These are phyloP conservation scores for Linepithema humile DNA, from an alignment of 1,140 invertebrate species.

Conservation along the genomic window DNA sequence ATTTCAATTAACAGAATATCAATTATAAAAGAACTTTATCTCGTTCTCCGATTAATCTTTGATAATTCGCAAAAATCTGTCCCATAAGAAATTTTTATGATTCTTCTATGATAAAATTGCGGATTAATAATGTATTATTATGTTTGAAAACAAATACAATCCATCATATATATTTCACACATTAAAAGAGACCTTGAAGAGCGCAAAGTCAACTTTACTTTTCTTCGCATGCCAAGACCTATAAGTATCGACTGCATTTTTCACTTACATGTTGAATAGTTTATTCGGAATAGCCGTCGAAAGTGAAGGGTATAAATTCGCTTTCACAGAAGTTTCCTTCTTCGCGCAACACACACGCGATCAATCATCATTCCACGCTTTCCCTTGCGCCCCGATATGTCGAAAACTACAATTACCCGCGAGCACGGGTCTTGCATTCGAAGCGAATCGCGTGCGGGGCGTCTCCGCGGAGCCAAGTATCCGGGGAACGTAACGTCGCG, in stretches of 20 bases:
- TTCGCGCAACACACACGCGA: not conserved
- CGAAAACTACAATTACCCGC: constrained; percentile 50
- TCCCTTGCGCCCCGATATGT: not conserved
- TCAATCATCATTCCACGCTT: constrained; percentile 50
- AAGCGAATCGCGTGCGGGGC: constrained; percentile 11
- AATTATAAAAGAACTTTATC: not conserved
- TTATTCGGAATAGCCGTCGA: not conserved
- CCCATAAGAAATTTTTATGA: not conserved
- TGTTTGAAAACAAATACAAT: too few relatives aligned
- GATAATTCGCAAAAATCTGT: not conserved
- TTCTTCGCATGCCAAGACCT: not conserved
- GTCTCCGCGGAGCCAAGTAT: constrained; percentile 14
- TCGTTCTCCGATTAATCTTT: not conserved
- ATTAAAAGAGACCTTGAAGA: too few relatives aligned
- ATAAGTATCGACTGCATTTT: not conserved
- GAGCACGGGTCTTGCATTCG: constrained; percentile 14
- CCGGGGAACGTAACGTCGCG: constrained; percentile 5
- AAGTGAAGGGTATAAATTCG: constrained; percentile 30
- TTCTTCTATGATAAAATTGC: too few relatives aligned
- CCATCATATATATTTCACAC: too few relatives aligned
- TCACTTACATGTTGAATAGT: not conserved
- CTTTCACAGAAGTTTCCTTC: constrained; percentile 6
- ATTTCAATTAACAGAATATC: not conserved
- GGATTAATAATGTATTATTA: too few relatives aligned
- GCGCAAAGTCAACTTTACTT: not conserved